These are phyloP conservation scores for Scolopax mira DNA, from an alignment of 2,113 vertebrate genomes.

Conservation along the genomic window DNA sequence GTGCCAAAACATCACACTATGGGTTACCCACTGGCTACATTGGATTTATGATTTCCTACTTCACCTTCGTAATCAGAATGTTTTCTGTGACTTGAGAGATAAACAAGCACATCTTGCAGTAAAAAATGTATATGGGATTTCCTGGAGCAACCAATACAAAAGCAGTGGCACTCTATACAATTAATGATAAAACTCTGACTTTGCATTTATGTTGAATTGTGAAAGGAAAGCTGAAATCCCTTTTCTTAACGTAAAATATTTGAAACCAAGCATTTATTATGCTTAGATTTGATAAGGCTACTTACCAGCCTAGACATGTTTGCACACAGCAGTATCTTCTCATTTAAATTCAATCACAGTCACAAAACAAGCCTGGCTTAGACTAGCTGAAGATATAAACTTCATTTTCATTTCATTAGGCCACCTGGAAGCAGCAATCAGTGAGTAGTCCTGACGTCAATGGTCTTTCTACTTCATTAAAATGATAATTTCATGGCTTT, in stretches of 20 bases:
- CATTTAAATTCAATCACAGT: constrained; percentile 81
- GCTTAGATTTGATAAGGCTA: constrained; percentile 61
- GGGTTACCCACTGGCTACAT: neutral
- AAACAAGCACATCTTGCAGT: neutral
- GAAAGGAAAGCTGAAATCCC: neutral
- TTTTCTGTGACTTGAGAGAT: neutral
- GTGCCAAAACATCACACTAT: neutral
- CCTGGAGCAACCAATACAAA: neutral
- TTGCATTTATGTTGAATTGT: neutral
- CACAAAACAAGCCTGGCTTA: constrained; percentile 74
- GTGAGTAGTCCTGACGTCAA: constrained; percentile 72
- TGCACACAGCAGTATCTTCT: constrained; percentile 80
- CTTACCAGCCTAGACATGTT: constrained; percentile 76
- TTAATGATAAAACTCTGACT: neutral
- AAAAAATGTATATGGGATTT: neutral
- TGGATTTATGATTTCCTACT: constrained; percentile 28
- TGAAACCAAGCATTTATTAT: constrained; percentile 64
- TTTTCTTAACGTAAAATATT: constrained; percentile 49
- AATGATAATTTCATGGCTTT: constrained; percentile 81
- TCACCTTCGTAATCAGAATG: neutral
- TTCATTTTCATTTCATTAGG: constrained; percentile 82
- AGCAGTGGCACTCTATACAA: neutral
- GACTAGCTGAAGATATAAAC: constrained; percentile 76
- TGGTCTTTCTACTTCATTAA: constrained; percentile 80
- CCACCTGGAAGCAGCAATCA: constrained; percentile 80